A percentile compares a stretch with the other conserved stretches of the same genome.
Evolutionary conservation across 2,113 vertebrate genomes (phyloP).

Genomic region (Phodopus roborovskii): DNA sequence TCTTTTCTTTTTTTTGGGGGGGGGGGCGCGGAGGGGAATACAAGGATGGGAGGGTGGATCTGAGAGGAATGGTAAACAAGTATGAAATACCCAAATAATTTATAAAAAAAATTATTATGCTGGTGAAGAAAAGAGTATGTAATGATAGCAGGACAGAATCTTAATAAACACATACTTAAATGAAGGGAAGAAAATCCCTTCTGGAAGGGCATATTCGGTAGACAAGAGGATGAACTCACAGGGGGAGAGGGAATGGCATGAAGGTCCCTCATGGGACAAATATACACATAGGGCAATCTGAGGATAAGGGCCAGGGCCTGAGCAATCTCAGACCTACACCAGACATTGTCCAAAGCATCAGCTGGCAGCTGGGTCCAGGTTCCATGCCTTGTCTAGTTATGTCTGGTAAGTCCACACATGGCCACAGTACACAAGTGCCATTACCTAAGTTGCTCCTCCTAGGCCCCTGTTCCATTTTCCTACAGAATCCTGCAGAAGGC

Average conservation of each 20-base stretch:
- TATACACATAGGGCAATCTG: not conserved
- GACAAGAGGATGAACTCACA: not conserved
- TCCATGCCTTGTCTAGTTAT: accelerated
- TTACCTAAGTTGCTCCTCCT: not conserved
- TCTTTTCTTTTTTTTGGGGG: not conserved
- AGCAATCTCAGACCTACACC: not conserved
- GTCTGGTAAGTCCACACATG: not conserved
- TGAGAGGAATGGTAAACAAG: not conserved
- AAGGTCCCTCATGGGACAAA: not conserved
- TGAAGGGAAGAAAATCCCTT: not conserved
- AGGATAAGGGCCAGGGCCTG: not conserved
- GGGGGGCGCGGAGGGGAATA: too few species aligned
- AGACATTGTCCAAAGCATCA: not conserved
- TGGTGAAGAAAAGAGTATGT: not conserved
- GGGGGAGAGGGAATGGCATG: not conserved
- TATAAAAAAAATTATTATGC: not conserved
- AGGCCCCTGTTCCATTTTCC: not conserved
- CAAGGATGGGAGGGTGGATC: not conserved
- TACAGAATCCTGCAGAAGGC: not conserved
- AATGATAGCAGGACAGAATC: not conserved
- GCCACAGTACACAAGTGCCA: too few species aligned
- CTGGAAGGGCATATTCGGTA: not conserved
- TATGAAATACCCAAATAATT: not conserved
- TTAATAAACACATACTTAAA: not conserved
- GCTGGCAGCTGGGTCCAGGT: not conserved